phyloP scores from a whole-genome alignment of 2,888 invertebrate genomes.

The Ophonus ardosiacus region DNA sequence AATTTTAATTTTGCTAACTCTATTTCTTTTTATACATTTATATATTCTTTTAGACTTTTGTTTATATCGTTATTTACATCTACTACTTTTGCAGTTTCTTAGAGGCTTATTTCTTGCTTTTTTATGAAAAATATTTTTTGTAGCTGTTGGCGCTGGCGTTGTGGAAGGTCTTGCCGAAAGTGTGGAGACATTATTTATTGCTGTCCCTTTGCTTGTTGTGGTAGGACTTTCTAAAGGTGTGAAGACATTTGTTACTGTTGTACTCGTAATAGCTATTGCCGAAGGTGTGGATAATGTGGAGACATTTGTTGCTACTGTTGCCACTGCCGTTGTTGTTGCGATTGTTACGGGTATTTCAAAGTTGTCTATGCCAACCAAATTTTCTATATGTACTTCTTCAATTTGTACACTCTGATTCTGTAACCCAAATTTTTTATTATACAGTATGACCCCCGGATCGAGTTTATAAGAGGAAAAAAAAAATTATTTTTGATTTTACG shows the following conservation, averaged over 20 bases:
- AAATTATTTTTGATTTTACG: too few relatives aligned
- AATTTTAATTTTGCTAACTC: constrained; percentile 7
- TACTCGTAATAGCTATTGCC: neutral
- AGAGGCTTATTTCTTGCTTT: constrained; percentile 12
- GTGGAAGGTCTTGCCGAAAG: neutral
- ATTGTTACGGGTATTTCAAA: neutral
- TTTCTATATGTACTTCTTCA: neutral
- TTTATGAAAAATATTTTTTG: neutral
- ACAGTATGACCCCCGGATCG: too few relatives aligned
- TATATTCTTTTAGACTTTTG: neutral
- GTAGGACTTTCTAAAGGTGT: neutral
- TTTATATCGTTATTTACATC: neutral
- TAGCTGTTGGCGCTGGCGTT: neutral
- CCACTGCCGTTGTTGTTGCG: neutral
- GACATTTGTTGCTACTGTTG: neutral
- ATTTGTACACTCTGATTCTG: neutral
- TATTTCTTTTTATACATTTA: neutral
- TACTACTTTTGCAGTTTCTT: constrained; percentile 4
- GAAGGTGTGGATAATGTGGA: neutral
- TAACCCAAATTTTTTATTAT: neutral
- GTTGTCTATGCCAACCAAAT: neutral
- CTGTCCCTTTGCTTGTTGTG: neutral
- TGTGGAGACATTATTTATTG: neutral
- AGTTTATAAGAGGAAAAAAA: too few relatives aligned
- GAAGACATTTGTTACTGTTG: neutral